phyloP scores from a whole-genome alignment of 2,113 vertebrate species.

The Trichomycterus rosablanca region DNA sequence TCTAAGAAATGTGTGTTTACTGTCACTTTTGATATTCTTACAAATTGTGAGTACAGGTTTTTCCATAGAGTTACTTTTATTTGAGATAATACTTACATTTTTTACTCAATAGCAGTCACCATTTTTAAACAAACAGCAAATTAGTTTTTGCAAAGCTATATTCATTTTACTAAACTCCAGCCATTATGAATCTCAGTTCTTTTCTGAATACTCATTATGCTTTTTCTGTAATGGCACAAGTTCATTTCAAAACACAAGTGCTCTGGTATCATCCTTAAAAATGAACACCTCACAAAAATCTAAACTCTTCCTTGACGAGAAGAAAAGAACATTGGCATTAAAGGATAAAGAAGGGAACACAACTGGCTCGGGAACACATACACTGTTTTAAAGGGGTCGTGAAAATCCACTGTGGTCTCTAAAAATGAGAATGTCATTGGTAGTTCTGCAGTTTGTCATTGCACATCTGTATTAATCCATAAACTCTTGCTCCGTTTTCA shows the following conservation, averaged over 20 bases:
- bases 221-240: slow-evolving; percentile 37
- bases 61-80: slow-evolving; percentile 71
- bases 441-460: slow-evolving; percentile 40
- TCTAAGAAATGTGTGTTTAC: neutral
- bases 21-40: slow-evolving; percentile 19
- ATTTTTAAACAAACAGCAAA: slow-evolving; percentile 65
- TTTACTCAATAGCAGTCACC: slow-evolving; percentile 65
- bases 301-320: slow-evolving; percentile 45
- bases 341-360: slow-evolving; percentile 30
- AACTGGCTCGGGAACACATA: slow-evolving; percentile 53
- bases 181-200: slow-evolving; percentile 14
- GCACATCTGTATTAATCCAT: slow-evolving; percentile 27
- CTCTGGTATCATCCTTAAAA: slow-evolving; percentile 51
- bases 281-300: slow-evolving; percentile 53
- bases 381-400: slow-evolving; percentile 55
- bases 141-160: slow-evolving; percentile 56
- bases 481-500: slow-evolving; percentile 4
- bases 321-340: slow-evolving; percentile 42
- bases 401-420: slow-evolving; percentile 29
- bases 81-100: slow-evolving; percentile 74
- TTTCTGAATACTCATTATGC: slow-evolving; percentile 33
- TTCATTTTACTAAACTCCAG: slow-evolving; percentile 46
- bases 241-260: slow-evolving; percentile 53
- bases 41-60: slow-evolving; percentile 28
- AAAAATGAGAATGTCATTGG: slow-evolving; percentile 45